A percentile compares a stretch with the other conserved stretches of the same genome.
These are phyloP conservation scores for Meles meles DNA, from an alignment of 2,113 vertebrate species.

Conservation along the genomic window DNA sequence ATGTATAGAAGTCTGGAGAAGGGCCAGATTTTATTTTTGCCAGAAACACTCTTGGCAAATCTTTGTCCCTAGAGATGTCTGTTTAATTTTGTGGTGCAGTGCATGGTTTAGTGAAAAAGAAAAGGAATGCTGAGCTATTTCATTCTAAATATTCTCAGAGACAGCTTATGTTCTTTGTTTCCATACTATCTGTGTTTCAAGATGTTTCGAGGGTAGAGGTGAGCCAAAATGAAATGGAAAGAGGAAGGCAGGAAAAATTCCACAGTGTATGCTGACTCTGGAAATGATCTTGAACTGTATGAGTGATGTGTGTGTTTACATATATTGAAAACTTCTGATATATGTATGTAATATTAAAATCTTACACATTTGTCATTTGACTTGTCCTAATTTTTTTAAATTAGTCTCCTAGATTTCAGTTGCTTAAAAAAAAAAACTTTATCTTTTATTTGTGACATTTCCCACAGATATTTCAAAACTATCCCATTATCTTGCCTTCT, in stretches of 20 bases:
- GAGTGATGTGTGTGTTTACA: not conserved
- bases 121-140: constrained; percentile 73
- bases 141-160: constrained; percentile 64
- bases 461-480: not conserved
- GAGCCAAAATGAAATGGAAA: constrained; percentile 50
- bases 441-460: not conserved
- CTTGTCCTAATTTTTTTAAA: not conserved
- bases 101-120: constrained; percentile 70
- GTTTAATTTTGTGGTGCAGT: constrained; percentile 81
- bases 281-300: constrained; percentile 22
- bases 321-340: constrained; percentile 23
- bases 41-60: constrained; percentile 78
- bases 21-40: constrained; percentile 78
- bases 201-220: constrained; percentile 43
- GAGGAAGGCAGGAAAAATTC: constrained; percentile 3
- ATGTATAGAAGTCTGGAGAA: constrained; percentile 72
- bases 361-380: constrained; percentile 36
- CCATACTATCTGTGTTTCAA: constrained; percentile 50
- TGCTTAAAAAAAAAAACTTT: not conserved
- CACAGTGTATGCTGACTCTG: not conserved
- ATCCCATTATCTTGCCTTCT: not conserved
- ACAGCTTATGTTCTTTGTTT: constrained; percentile 62
- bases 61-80: constrained; percentile 76
- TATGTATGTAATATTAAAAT: not conserved
- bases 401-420: not conserved